Evolutionary conservation across 1,140 invertebrate species (phyloP).

Genomic region (Macrobrachium rosenbergii): DNA sequence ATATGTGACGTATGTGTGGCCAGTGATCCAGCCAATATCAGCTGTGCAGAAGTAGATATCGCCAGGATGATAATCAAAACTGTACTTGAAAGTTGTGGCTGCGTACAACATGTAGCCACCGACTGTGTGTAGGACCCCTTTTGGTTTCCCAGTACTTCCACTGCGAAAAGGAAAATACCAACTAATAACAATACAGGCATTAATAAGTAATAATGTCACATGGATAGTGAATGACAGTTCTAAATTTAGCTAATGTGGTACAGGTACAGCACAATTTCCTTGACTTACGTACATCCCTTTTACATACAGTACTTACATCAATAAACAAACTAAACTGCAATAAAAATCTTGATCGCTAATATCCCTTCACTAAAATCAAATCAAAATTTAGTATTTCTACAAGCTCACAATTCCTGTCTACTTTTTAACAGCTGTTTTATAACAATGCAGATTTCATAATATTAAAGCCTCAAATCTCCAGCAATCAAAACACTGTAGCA

Average conservation of each 20-base stretch:
- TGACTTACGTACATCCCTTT: too few species aligned
- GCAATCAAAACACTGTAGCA: too few species aligned
- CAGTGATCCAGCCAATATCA: constrained; percentile 99
- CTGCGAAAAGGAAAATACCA: constrained; percentile 71
- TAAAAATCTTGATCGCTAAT: too few species aligned
- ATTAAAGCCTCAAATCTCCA: too few species aligned
- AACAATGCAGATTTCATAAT: too few species aligned
- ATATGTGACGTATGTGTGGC: constrained; percentile 96
- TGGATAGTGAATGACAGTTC: not conserved
- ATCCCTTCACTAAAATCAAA: too few species aligned
- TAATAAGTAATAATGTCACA: not conserved
- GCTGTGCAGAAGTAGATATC: constrained; percentile 99
- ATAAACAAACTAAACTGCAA: too few species aligned
- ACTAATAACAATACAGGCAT: not conserved
- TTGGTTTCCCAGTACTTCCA: constrained; percentile 97
- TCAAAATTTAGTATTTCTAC: too few species aligned
- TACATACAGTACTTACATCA: too few species aligned
- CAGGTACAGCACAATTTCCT: too few species aligned
- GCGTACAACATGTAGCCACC: constrained; percentile 94
- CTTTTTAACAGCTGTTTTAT: too few species aligned
- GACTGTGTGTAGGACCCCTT: constrained; percentile 95
- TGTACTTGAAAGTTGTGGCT: constrained; percentile 89
- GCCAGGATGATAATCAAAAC: constrained; percentile 90
- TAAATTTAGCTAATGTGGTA: not conserved
- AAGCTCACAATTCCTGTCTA: too few species aligned